A percentile compares a stretch with the other conserved stretches of the same genome.
Evolutionary conservation across 2,888 invertebrate species (phyloP).

Genomic region (Junonia oenone): DNA sequence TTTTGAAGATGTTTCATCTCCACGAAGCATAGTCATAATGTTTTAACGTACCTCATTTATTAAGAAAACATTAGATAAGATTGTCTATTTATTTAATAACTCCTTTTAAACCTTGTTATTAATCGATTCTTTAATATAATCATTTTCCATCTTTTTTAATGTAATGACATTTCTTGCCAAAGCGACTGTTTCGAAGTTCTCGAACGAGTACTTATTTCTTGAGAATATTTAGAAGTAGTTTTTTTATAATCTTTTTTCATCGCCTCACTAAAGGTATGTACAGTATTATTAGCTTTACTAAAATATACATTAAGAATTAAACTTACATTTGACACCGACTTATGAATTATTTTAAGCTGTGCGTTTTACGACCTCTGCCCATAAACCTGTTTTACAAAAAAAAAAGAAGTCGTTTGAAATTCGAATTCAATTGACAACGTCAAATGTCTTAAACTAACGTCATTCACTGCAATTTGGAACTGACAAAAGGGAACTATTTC

Average conservation of each 20-base stretch:
- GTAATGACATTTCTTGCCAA: constrained; percentile 58
- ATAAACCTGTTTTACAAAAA: not conserved
- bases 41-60: constrained; percentile 77
- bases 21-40: constrained; percentile 68
- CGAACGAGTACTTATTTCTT: constrained; percentile 15
- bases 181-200: constrained; percentile 41
- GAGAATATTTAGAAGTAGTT: constrained; percentile 14
- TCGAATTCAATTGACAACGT: constrained; percentile 2
- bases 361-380: not conserved
- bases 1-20: constrained; percentile 45
- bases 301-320: constrained; percentile 38
- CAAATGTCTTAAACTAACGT: not conserved
- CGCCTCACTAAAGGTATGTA: constrained; percentile 45
- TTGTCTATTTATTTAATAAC: constrained; percentile 32
- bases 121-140: not conserved
- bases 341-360: not conserved
- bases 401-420: not conserved
- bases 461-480: not conserved
- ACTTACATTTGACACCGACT: constrained; percentile 12
- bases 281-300: constrained; percentile 69
- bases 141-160: constrained; percentile 23
- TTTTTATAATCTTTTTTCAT: constrained; percentile 21
- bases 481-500: constrained; percentile 14
- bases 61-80: constrained; percentile 60
- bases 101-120: not conserved